phyloP scores from a whole-genome alignment of 2,888 invertebrate genomes.

The Geotrupes spiniger region DNA sequence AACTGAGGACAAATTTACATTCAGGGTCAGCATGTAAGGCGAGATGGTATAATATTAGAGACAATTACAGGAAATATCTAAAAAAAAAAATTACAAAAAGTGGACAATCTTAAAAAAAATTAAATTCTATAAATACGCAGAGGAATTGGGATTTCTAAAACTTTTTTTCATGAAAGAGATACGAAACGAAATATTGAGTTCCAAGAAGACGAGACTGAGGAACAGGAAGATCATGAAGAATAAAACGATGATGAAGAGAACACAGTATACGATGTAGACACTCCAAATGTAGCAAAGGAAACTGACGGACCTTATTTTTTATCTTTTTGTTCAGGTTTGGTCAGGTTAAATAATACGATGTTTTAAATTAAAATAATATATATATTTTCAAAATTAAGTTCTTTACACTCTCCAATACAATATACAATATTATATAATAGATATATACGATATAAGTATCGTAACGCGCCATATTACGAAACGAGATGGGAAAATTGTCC shows the following conservation, averaged over 20 bases:
- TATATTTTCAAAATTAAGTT: too few relatives aligned
- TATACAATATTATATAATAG: too few relatives aligned
- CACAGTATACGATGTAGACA: neutral
- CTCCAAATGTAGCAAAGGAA: neutral
- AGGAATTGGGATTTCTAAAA: slow-evolving; percentile 13
- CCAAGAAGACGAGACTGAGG: slow-evolving; percentile 8
- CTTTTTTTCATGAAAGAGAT: slow-evolving; percentile 10
- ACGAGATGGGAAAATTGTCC: too few relatives aligned
- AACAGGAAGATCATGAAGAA: slow-evolving; percentile 8
- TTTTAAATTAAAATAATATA: too few relatives aligned
- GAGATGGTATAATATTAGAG: slow-evolving; percentile 25
- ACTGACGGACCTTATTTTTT: too few relatives aligned
- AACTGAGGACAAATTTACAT: neutral
- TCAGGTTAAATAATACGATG: too few relatives aligned
- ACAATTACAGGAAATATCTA: slow-evolving; percentile 24
- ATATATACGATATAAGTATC: too few relatives aligned
- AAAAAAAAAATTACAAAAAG: slow-evolving; percentile 16
- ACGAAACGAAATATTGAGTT: slow-evolving; percentile 17
- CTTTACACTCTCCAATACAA: too few relatives aligned
- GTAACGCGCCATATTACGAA: too few relatives aligned
- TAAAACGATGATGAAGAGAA: slow-evolving; percentile 7
- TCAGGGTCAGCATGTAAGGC: slow-evolving; percentile 12
- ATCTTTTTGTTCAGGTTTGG: too few relatives aligned
- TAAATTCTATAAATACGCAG: slow-evolving; percentile 23
- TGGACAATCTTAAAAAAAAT: slow-evolving; percentile 17